Percentiles rank a stretch among this genome's conserved stretches.
phyloP scores from a whole-genome alignment of 2,888 invertebrate species.

The Brachyptera risi region DNA sequence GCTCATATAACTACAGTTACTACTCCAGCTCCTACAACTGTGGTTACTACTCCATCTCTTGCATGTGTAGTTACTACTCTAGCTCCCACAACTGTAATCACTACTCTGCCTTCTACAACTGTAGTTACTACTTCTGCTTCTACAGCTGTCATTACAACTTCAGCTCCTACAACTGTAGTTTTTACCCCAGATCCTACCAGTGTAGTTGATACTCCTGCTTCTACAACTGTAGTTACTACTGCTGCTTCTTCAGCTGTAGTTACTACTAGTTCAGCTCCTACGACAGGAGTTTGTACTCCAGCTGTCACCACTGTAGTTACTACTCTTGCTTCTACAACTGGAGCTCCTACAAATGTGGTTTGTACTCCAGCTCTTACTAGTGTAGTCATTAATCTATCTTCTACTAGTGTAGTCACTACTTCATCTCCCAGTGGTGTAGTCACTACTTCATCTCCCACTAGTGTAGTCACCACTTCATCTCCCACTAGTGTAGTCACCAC shows the following conservation, averaged over 20 bases:
- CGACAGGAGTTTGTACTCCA: neutral
- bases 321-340: neutral
- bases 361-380: neutral
- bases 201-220: neutral
- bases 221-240: neutral
- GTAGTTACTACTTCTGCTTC: neutral
- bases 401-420: neutral
- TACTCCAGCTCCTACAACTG: neutral
- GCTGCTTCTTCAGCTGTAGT: neutral
- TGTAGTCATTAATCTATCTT: neutral
- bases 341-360: neutral
- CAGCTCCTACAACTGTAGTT: neutral
- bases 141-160: neutral
- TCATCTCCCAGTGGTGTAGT: neutral
- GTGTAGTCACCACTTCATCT: neutral
- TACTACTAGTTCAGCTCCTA: neutral
- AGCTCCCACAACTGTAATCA: neutral
- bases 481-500: neutral
- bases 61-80: neutral
- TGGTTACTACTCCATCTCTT: neutral
- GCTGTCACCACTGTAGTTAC: neutral
- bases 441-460: neutral
- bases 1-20: neutral
- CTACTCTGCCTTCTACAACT: neutral
- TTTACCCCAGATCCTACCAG: neutral